These are phyloP conservation scores for Poecilus cupreus DNA, from an alignment of 2,888 invertebrate species.

Conservation along the genomic window DNA sequence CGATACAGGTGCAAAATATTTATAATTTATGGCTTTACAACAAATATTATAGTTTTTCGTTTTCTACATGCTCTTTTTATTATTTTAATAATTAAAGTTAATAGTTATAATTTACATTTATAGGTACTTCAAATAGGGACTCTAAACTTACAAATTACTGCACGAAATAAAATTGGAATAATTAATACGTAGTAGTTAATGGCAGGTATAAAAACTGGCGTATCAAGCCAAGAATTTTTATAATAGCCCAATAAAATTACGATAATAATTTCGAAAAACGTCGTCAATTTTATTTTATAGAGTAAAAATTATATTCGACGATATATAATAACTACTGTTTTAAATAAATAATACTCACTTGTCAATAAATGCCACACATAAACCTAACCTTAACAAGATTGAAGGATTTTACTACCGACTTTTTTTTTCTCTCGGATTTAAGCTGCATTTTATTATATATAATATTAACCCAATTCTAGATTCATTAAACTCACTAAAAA, in stretches of 20 bases:
- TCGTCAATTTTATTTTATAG: slow-evolving; percentile 25
- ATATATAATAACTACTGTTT: slow-evolving; percentile 20
- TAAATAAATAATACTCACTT: neutral
- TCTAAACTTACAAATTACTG: neutral
- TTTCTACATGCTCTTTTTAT: neutral
- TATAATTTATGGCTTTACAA: too few relatives aligned
- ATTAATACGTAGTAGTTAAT: slow-evolving; percentile 29
- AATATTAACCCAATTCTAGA: too few relatives aligned
- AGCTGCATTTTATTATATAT: too few relatives aligned
- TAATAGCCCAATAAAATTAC: slow-evolving; percentile 33
- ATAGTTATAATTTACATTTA: slow-evolving; percentile 8
- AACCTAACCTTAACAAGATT: neutral
- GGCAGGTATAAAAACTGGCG: slow-evolving; percentile 5
- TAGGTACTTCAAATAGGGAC: neutral
- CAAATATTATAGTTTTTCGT: neutral
- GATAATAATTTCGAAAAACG: slow-evolving; percentile 23
- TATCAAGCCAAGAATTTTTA: slow-evolving; percentile 32
- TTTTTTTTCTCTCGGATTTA: too few relatives aligned
- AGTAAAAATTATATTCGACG: neutral
- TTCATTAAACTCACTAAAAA: too few relatives aligned
- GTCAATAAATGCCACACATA: neutral
- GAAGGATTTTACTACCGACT: neutral
- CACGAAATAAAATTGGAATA: slow-evolving; percentile 4
- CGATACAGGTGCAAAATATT: neutral
- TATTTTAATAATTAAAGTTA: neutral